Evolutionary conservation across 2,888 invertebrate species (phyloP), one percentile per base, ranked within the genome.

Genomic region (Stenurella melanura): DNA sequence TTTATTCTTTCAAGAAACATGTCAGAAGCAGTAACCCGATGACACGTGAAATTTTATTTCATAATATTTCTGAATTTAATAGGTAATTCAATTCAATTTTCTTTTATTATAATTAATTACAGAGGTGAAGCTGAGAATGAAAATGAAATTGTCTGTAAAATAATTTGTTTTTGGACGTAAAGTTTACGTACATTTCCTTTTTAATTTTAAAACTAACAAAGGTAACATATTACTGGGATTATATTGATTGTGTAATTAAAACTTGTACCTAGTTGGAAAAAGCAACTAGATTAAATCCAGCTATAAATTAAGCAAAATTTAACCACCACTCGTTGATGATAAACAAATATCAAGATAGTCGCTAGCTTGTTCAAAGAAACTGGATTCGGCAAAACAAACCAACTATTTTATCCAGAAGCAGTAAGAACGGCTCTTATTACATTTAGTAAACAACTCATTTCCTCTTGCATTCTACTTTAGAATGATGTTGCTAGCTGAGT

Each of bases 311-410:
- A 15, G 21, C 19, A 58, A 10, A 12, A 58, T 21, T 58, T 58
- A 58, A 58, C 21, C 19, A 18, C 19, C 58, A 58, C 58, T 11
- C 58, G 21, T 21, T 58, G 58, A 58, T 58, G 58, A 58, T 58
- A 58, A 58, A 58, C 58, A 58, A 58, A 58, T 58, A 58, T 19
- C 58, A 18, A 21, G 21, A 58, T 58, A 58, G 11, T 21, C 58
- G 58, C 21, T 58, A 21, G 18, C 58, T 58, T 58, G 58, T 21
- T 58, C 19, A 58, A 58, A 58, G 19, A 15, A 11, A 7, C 58
- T 11, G 12, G 21, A 12, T 58, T 7, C 58, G 7, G 19, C 19
- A 19, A 58, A 58, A 58, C 19, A 19, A 19, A 19, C 58, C 58
- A 15, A 19, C 21, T 58, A 18, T 58, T 2, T 19, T 18, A n/a